These are phyloP conservation scores for Pteria penguin DNA, from an alignment of 2,888 invertebrate species.

Conservation along the genomic window DNA sequence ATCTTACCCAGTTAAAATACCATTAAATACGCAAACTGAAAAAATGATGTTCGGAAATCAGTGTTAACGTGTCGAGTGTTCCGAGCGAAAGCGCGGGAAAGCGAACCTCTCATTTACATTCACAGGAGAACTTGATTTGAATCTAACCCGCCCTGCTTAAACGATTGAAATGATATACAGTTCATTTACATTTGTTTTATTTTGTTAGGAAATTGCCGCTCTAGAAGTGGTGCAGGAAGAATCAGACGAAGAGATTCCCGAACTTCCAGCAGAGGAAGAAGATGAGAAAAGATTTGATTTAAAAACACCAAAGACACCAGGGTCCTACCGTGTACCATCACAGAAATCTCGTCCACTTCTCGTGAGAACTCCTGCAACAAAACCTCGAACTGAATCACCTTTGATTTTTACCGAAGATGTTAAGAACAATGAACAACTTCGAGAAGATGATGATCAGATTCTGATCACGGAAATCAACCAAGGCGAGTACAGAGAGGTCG, in stretches of 20 bases:
- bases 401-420: conserved; percentile 23
- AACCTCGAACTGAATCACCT: conserved; percentile 33
- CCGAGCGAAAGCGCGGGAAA: no score
- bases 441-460: conserved; percentile 49
- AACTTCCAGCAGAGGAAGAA: conserved; percentile 3
- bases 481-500: conserved; percentile 44
- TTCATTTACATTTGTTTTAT: not conserved
- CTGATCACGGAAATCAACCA: conserved; percentile 61
- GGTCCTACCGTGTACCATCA: conserved; percentile 49
- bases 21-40: no score
- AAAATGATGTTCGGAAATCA: no score
- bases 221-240: conserved; percentile 33
- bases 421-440: conserved; percentile 15
- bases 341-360: conserved; percentile 53
- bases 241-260: conserved; percentile 16
- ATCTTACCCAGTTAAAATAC: no score
- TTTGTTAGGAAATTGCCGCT: conserved; percentile 6
- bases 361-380: conserved; percentile 57
- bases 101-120: no score
- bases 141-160: no score
- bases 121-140: no score
- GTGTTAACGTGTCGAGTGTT: no score
- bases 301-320: no score
- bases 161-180: no score
- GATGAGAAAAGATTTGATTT: no score